phyloP scores from a whole-genome alignment of 2,888 invertebrate genomes.

The Habroteleia sp. region DNA sequence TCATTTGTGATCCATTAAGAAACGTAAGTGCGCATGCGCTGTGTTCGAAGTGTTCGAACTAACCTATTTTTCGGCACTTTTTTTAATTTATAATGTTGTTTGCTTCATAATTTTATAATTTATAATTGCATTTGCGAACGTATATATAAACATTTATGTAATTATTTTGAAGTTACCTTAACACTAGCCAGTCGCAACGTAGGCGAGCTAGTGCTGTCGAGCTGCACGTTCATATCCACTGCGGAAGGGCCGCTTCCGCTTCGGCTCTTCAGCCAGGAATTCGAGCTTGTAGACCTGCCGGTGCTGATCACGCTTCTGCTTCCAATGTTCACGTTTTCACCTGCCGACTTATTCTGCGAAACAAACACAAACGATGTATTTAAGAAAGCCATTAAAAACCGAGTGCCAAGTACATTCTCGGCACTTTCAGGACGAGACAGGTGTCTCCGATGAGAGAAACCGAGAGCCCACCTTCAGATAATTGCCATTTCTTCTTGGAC shows the following conservation, averaged over 20 bases:
- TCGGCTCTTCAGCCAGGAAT: conserved; percentile 78
- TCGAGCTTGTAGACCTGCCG: conserved; percentile 74
- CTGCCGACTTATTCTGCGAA: conserved; percentile 74
- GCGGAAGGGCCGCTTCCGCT: conserved; percentile 77
- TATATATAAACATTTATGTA: too few relatives aligned
- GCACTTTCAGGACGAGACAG: conserved; percentile 36
- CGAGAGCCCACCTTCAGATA: conserved; percentile 37
- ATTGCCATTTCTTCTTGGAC: conserved; percentile 39
- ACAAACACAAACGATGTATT: conserved; percentile 45
- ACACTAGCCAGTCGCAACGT: conserved; percentile 81
- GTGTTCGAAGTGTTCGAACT: too few relatives aligned
- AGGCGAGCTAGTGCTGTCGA: conserved; percentile 82
- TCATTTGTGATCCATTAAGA: too few relatives aligned
- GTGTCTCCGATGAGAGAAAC: conserved; percentile 24
- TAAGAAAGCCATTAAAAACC: conserved; percentile 45
- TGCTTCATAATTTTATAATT: too few relatives aligned
- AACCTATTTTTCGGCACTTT: too few relatives aligned
- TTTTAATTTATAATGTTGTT: too few relatives aligned
- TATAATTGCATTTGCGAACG: too few relatives aligned
- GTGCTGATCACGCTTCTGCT: conserved; percentile 67
- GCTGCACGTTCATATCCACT: conserved; percentile 83
- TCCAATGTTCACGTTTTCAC: conserved; percentile 72
- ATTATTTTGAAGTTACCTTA: too few relatives aligned
- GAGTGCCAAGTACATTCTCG: conserved; percentile 30
- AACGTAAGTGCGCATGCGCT: too few relatives aligned